Evolutionary conservation across 1,140 invertebrate species (phyloP).

Genomic region (Drosophila mojavensis): DNA sequence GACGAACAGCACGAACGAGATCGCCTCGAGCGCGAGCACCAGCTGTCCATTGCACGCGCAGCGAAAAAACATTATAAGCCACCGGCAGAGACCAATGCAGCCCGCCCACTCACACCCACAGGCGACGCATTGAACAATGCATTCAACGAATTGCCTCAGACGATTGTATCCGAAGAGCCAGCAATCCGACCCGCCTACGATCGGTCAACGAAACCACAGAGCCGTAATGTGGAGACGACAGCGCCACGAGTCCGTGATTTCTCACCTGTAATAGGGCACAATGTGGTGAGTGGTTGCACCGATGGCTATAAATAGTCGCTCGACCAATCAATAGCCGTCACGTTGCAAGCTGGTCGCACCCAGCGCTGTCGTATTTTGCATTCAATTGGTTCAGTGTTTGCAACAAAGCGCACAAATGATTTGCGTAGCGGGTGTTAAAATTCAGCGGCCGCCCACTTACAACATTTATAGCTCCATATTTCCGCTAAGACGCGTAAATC

Average conservation of each 20-base stretch:
- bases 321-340: constrained; percentile 69
- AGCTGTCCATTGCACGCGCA: constrained; percentile 76
- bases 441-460: constrained; percentile 67
- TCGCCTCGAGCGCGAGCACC: constrained; percentile 84
- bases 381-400: constrained; percentile 37
- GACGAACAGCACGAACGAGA: constrained; percentile 84
- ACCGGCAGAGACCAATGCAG: not conserved
- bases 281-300: constrained; percentile 57
- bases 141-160: not conserved
- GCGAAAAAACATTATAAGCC: constrained; percentile 73
- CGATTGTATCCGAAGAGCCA: not conserved
- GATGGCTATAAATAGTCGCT: constrained; percentile 48
- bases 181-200: constrained; percentile 86
- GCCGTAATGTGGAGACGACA: constrained; percentile 48
- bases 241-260: constrained; percentile 84
- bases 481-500: constrained; percentile 67
- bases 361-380: constrained; percentile 55
- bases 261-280: constrained; percentile 87
- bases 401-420: constrained; percentile 59
- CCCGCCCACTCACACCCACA: not conserved
- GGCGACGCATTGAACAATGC: constrained; percentile 6
- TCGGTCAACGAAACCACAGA: constrained; percentile 86
- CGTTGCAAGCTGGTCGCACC: constrained; percentile 64
- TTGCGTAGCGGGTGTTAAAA: constrained; percentile 71
- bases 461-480: constrained; percentile 73